A percentile compares a stretch with the other conserved stretches of the same genome.
Conservation (phyloP, 2,888 invertebrate species). For the Oscheius sp. region DNA sequence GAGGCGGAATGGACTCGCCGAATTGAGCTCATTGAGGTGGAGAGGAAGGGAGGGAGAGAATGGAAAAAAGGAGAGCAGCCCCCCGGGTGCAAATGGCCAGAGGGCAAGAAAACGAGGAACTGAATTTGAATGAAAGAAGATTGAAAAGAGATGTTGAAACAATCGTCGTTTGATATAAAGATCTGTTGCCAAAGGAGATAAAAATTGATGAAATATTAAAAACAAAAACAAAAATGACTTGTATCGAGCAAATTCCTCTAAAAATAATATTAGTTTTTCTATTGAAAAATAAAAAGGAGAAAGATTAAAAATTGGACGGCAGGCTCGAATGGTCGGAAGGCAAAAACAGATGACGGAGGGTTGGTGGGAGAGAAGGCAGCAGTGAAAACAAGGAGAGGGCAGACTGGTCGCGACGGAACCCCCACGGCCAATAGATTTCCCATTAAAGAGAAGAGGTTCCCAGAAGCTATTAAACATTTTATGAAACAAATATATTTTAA, state of each 20-base stretch:
- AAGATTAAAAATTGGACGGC: no score
- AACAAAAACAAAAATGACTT: no score
- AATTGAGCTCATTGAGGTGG: neutral
- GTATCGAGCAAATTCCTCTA: no score
- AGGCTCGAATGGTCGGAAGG: neutral
- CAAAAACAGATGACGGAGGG: slow-evolving; percentile 33
- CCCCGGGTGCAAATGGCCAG: slow-evolving; percentile 20
- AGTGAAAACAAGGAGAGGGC: slow-evolving; percentile 4
- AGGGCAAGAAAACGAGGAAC: slow-evolving; percentile 5
- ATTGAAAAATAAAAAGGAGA: no score
- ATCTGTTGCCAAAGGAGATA: no score
- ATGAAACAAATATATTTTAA: neutral
- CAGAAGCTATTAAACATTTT: neutral
- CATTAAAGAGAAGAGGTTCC: neutral
- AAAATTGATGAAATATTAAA: no score
- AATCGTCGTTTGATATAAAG: no score
- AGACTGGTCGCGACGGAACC: slow-evolving; percentile 26
- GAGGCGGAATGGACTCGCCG: neutral
- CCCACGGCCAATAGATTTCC: neutral
- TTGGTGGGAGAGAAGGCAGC: slow-evolving; percentile 6
- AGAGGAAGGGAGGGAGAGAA: neutral
- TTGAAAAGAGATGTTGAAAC: no score
- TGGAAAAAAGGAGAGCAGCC: neutral
- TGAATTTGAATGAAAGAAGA: no score
- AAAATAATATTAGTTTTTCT: no score